Conservation (phyloP, 2,888 invertebrate species). For the Chesias legatella region DNA sequence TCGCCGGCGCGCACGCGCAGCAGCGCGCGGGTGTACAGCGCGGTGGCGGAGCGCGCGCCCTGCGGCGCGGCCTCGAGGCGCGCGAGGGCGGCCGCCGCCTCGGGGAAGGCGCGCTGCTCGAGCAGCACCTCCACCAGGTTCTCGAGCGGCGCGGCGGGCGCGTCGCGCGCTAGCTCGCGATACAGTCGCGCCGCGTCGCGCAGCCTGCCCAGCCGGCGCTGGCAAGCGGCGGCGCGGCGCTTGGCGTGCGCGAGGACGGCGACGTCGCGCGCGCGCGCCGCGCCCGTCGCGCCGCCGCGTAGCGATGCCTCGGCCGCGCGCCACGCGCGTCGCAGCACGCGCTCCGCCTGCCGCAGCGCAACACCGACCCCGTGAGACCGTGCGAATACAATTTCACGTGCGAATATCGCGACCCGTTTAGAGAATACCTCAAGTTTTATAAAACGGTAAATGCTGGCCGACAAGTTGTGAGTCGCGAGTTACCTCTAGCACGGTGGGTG, state of each 20-base stretch:
- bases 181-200: conserved; percentile 98
- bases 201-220: conserved; percentile 94
- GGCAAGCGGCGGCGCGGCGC: conserved; percentile 97
- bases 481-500: conserved; percentile 91
- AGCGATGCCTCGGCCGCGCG: conserved; percentile 94
- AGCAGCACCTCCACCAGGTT: conserved; percentile 96
- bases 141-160: conserved; percentile 94
- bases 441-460: too few species aligned
- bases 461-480: too few species aligned
- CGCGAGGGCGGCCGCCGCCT: conserved; percentile 79
- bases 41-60: conserved; percentile 95
- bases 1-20: conserved; percentile 93
- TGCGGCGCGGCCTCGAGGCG: conserved; percentile 91
- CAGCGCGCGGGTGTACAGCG: conserved; percentile 96
- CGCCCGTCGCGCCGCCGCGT: conserved; percentile 92
- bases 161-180: conserved; percentile 97
- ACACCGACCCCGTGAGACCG: too few species aligned
- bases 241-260: conserved; percentile 97
- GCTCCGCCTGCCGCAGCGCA: conserved; percentile 52
- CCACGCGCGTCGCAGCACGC: conserved; percentile 81
- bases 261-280: conserved; percentile 93
- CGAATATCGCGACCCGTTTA: too few species aligned
- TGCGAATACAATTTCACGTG: too few species aligned
- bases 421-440: too few species aligned
- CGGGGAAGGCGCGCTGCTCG: conserved; percentile 97